Percentiles rank a stretch among this genome's conserved stretches.
Evolutionary conservation across 2,113 vertebrate species (phyloP).

Genomic region (Neotoma lepida): DNA sequence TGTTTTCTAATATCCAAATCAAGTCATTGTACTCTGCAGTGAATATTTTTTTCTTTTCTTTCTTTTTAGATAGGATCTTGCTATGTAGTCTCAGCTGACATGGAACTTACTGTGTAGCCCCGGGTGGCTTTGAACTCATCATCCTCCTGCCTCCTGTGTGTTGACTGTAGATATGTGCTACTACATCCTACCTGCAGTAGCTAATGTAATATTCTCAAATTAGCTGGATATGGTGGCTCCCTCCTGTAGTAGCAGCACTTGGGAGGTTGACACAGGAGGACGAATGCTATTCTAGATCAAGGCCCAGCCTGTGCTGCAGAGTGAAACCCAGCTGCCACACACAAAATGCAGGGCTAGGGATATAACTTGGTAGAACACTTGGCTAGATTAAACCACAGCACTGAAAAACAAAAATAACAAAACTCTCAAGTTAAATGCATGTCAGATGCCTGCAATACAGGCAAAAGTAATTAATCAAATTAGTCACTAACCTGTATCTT

Average conservation of each 20-base stretch:
- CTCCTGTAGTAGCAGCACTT: background rate
- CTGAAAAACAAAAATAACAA: background rate
- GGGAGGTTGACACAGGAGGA: background rate
- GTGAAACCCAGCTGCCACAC: background rate
- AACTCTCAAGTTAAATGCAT: background rate
- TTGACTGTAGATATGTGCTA: background rate
- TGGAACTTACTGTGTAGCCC: background rate
- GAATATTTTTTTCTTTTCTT: slow-evolving; percentile 7
- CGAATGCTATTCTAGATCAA: background rate
- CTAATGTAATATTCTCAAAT: background rate
- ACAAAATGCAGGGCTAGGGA: background rate
- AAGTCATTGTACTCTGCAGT: slow-evolving; percentile 29
- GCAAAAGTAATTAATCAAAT: background rate
- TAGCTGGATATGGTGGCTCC: background rate
- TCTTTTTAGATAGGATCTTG: background rate
- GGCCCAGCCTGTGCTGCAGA: background rate
- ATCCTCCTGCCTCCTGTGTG: background rate
- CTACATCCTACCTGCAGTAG: background rate
- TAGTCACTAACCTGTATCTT: background rate
- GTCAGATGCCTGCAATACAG: background rate
- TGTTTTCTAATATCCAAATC: background rate
- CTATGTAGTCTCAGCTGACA: background rate
- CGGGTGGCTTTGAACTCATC: background rate
- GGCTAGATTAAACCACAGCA: background rate
- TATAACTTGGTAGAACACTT: background rate